Conservation (phyloP, 2,113 vertebrate genomes). For the Vanacampus margaritifer region DNA sequence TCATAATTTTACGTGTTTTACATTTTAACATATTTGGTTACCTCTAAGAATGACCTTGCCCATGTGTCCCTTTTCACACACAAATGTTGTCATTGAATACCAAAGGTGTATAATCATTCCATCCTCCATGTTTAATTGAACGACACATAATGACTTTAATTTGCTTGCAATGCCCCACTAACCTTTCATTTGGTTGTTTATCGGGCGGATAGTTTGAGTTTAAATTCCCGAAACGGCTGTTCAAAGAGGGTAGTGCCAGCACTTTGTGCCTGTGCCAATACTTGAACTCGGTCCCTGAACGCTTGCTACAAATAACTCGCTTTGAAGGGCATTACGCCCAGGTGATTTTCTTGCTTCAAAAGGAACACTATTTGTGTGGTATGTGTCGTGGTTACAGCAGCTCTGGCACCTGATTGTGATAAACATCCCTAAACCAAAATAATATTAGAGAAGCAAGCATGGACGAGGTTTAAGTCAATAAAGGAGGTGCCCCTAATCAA, state of each 20-base stretch:
- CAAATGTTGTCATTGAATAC: not conserved
- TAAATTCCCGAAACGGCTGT: not conserved
- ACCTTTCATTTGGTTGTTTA: not conserved
- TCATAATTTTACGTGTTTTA: too few species aligned
- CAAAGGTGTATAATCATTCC: not conserved
- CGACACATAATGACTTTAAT: not conserved
- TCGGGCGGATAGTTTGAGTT: not conserved
- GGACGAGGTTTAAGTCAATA: constrained; percentile 45
- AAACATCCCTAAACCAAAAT: constrained; percentile 28
- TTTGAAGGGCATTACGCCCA: not conserved
- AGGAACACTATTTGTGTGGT: constrained; percentile 12
- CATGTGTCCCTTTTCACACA: not conserved
- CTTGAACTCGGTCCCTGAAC: not conserved
- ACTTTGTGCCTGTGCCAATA: not conserved
- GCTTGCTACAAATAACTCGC: not conserved
- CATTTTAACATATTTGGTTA: too few species aligned
- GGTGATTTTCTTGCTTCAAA: not conserved
- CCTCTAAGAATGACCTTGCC: not conserved
- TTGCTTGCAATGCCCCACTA: not conserved
- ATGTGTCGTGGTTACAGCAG: constrained; percentile 4
- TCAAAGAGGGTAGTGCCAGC: not conserved
- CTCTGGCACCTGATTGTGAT: constrained; percentile 29
- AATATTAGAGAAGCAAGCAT: constrained; percentile 13
- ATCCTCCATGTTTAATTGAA: not conserved
- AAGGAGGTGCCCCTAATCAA: constrained; percentile 45